A percentile compares a stretch with the other conserved stretches of the same genome.
phyloP scores from a whole-genome alignment of 2,888 invertebrate genomes.

The Agonopterix heracliana region DNA sequence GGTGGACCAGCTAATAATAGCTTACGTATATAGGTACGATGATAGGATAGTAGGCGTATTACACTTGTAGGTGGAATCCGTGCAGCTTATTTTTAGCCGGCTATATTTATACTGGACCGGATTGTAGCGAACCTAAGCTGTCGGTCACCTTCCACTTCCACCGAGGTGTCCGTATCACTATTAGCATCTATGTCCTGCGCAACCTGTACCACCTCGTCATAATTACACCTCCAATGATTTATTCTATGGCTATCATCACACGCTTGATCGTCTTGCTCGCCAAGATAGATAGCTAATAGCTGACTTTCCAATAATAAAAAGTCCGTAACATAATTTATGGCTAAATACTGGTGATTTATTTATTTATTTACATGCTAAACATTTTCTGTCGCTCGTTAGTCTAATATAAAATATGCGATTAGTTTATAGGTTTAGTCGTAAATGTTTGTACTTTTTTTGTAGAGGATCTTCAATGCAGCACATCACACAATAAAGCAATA shows the following conservation, averaged over 20 bases:
- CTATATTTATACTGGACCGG: constrained; percentile 69
- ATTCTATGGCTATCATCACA: constrained; percentile 6
- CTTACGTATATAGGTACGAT: background rate
- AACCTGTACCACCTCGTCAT: background rate
- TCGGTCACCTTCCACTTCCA: constrained; percentile 41
- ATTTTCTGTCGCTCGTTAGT: no score
- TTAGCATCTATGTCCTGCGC: constrained; percentile 3
- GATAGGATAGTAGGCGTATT: constrained; percentile 23
- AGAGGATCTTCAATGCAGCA: no score
- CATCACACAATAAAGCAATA: no score
- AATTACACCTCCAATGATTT: constrained; percentile 1
- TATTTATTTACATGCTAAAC: no score
- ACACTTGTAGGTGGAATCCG: constrained; percentile 59
- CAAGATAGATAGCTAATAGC: no score
- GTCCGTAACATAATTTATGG: no score
- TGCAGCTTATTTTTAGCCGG: constrained; percentile 61
- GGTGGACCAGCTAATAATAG: constrained; percentile 7
- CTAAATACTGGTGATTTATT: no score
- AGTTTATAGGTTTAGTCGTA: no score
- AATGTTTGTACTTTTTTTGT: no score
- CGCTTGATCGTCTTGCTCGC: background rate
- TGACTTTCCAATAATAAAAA: no score
- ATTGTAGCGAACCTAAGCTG: constrained; percentile 42
- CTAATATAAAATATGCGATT: no score
- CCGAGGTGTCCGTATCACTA: constrained; percentile 23